phyloP scores from a whole-genome alignment of 2,113 vertebrate genomes.

The Plotosus lineatus region DNA sequence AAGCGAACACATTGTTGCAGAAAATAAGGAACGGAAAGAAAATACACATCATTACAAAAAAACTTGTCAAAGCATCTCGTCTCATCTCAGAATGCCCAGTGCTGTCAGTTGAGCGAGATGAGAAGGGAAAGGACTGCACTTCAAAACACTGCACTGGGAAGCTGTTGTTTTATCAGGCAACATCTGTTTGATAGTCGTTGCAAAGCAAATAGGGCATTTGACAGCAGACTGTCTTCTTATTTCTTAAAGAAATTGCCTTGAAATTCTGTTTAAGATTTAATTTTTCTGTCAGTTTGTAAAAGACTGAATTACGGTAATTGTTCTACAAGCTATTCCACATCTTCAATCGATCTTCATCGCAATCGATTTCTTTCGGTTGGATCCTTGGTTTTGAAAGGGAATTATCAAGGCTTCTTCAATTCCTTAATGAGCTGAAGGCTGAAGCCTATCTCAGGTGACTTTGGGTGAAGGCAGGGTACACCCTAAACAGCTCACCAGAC shows the following conservation, averaged over 20 bases:
- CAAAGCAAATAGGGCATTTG: constrained; percentile 65
- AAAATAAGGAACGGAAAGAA: constrained; percentile 21
- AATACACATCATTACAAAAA: neutral
- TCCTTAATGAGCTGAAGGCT: neutral
- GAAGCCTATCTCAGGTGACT: no score
- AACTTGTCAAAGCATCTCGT: neutral
- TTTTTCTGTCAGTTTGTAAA: constrained; percentile 68
- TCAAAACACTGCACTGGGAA: constrained; percentile 54
- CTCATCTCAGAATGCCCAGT: constrained; percentile 51
- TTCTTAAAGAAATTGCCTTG: constrained; percentile 69
- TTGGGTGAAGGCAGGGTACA: no score
- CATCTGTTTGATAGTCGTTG: constrained; percentile 67
- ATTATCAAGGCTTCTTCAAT: neutral
- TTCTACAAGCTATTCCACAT: constrained; percentile 52
- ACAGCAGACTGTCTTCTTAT: constrained; percentile 63
- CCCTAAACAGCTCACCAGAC: no score
- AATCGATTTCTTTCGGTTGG: neutral
- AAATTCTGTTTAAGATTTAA: constrained; percentile 73
- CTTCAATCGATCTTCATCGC: constrained; percentile 22
- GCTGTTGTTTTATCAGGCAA: constrained; percentile 70
- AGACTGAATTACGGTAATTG: constrained; percentile 59
- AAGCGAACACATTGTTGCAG: constrained; percentile 39
- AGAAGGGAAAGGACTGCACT: constrained; percentile 46
- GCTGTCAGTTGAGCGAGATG: constrained; percentile 55
- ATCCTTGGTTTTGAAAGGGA: neutral